Percentiles rank a stretch among this genome's conserved stretches.
Conservation (phyloP, 2,113 vertebrate species). For the Pollimyrus isidori region DNA sequence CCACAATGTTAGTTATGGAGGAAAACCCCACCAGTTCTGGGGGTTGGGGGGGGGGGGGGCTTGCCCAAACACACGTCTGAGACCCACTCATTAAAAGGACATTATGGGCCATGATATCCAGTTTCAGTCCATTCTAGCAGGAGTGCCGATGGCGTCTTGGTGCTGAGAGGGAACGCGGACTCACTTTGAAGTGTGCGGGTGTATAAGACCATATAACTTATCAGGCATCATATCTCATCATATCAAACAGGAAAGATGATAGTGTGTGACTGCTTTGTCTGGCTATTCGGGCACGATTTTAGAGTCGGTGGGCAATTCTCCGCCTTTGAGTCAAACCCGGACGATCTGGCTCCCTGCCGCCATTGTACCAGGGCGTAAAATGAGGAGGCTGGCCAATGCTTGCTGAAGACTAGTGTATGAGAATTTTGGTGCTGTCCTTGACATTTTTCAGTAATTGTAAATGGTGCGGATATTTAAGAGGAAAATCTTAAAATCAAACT, state of each 20-base stretch:
- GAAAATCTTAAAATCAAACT: neutral
- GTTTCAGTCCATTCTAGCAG: constrained; percentile 33
- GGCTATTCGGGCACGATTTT: neutral
- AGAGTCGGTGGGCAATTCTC: neutral
- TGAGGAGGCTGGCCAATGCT: neutral
- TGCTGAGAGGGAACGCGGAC: constrained; percentile 9
- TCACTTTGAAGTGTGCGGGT: constrained; percentile 32
- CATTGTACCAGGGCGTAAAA: constrained; percentile 22
- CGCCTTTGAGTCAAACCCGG: neutral
- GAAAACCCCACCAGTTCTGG: constrained; percentile 42
- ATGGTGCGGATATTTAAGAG: neutral
- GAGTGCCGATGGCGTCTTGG: neutral
- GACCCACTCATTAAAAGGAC: constrained; percentile 29
- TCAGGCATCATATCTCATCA: constrained; percentile 16
- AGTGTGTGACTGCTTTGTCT: constrained; percentile 18
- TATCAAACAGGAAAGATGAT: constrained; percentile 16
- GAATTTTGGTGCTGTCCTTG: neutral
- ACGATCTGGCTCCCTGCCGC: neutral
- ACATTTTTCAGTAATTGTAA: neutral
- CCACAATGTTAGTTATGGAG: constrained; percentile 37
- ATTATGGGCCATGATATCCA: constrained; percentile 29
- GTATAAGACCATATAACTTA: constrained; percentile 31
- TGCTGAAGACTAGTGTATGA: neutral
- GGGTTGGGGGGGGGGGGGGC: constrained; percentile 27
- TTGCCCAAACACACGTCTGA: constrained; percentile 26